These are phyloP conservation scores for Choloepus hoffmanni DNA, from an alignment of 2,113 vertebrate species.

Conservation along the genomic window DNA sequence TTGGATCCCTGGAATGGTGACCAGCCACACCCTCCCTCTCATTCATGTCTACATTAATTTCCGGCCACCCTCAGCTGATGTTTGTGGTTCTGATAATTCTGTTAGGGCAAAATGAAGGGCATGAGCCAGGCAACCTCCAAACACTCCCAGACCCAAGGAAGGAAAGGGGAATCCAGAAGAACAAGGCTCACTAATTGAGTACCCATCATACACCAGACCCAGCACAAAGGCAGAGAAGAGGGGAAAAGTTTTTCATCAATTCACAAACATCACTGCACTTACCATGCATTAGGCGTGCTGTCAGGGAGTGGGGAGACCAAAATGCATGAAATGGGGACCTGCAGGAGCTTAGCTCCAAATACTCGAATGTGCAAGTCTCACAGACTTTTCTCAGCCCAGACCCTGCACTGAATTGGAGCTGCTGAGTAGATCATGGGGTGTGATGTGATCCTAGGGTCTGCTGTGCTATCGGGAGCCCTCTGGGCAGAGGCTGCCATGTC, in stretches of 20 bases:
- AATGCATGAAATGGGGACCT: neutral
- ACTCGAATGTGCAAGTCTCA: fast-evolving
- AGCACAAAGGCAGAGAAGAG: neutral
- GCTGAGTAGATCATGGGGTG: fast-evolving
- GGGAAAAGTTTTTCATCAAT: neutral
- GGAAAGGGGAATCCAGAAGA: neutral
- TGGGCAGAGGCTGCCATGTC: neutral
- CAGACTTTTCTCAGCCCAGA: fast-evolving
- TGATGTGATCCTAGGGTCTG: neutral
- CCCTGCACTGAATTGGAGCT: neutral
- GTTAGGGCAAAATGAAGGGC: fast-evolving
- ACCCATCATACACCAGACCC: neutral
- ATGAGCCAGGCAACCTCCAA: neutral
- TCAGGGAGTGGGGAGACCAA: neutral
- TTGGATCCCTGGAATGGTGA: neutral
- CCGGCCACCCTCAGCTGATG: neutral
- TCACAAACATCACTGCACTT: neutral
- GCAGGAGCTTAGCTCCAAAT: neutral
- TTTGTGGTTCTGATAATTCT: neutral
- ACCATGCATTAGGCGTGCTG: fast-evolving
- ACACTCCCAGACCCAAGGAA: neutral
- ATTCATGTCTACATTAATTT: neutral
- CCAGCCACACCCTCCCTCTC: neutral
- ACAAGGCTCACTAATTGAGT: neutral
- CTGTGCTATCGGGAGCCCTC: fast-evolving